Evolutionary conservation across 2,888 invertebrate genomes (phyloP).

Genomic region (Allygus modestus): DNA sequence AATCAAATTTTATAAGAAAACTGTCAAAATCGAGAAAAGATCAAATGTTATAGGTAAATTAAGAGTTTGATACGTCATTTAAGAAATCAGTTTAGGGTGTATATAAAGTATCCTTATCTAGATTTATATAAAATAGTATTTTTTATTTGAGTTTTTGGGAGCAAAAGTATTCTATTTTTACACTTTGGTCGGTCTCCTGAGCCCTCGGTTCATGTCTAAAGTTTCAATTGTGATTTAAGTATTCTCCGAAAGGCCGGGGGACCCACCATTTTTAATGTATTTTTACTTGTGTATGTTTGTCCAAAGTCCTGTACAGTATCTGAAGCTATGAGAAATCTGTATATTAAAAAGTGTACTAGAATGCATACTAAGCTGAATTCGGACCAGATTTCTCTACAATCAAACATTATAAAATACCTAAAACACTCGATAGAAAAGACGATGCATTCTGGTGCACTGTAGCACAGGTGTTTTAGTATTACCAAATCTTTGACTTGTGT

Average conservation of each 20-base stretch:
- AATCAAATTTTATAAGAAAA: conserved; percentile 57
- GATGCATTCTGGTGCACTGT: conserved; percentile 52
- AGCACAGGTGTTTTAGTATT: conserved; percentile 47
- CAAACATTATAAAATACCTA: conserved; percentile 7
- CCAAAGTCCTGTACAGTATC: conserved; percentile 57
- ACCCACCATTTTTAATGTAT: conserved; percentile 35
- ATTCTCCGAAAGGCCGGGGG: conserved; percentile 16
- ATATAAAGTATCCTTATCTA: conserved; percentile 57
- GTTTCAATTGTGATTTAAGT: conserved; percentile 48
- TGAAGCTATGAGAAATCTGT: conserved; percentile 36
- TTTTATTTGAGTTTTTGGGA: conserved; percentile 63
- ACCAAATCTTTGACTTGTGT: conserved; percentile 29
- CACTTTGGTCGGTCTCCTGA: conserved; percentile 44
- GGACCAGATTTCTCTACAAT: conserved; percentile 4
- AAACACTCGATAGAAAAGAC: neutral
- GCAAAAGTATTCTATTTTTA: conserved; percentile 63
- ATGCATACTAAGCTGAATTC: conserved; percentile 34
- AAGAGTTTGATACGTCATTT: conserved; percentile 58
- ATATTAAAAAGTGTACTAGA: conserved; percentile 46
- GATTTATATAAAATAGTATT: conserved; percentile 63
- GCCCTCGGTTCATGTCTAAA: conserved; percentile 48
- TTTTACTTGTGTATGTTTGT: conserved; percentile 58
- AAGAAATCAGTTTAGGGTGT: conserved; percentile 59
- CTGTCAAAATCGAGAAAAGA: conserved; percentile 59
- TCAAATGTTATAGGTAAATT: conserved; percentile 53